Conservation (phyloP, 2,888 invertebrate species). For the Eupeodes luniger region DNA sequence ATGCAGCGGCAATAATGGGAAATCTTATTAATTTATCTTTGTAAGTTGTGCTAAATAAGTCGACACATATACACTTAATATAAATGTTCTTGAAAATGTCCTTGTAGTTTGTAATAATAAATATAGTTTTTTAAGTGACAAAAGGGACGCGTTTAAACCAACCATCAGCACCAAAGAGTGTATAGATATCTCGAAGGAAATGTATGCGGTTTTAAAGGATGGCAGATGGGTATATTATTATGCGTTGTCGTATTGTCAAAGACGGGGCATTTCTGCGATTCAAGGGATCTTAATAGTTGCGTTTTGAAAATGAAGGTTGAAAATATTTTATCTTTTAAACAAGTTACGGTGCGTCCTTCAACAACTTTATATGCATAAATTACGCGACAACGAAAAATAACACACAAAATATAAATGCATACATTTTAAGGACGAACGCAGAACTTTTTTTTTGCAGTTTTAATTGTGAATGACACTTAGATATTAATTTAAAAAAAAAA, state of each 20-base stretch:
- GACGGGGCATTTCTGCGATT: background rate
- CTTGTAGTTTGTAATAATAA: slow-evolving; percentile 11
- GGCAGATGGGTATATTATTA: slow-evolving; percentile 27
- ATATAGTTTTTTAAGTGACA: background rate
- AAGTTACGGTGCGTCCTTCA: slow-evolving; percentile 20
- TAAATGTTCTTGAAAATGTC: slow-evolving; percentile 5
- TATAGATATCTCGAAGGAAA: slow-evolving; percentile 23
- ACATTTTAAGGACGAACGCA: background rate
- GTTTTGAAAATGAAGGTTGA: slow-evolving; percentile 30
- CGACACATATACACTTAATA: background rate
- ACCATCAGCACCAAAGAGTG: background rate
- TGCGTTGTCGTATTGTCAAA: background rate
- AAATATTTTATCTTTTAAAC: slow-evolving; percentile 14
- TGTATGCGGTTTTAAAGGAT: slow-evolving; percentile 29
- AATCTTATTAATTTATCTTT: slow-evolving; percentile 44
- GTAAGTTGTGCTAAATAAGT: slow-evolving; percentile 12
- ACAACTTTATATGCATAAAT: slow-evolving; percentile 27
- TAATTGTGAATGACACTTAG: slow-evolving; percentile 6
- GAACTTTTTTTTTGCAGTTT: background rate
- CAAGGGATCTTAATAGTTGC: background rate
- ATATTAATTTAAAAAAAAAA: background rate
- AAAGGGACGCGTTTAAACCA: background rate
- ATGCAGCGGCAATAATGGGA: slow-evolving; percentile 25
- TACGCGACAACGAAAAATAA: slow-evolving; percentile 6
- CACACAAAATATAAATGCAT: background rate